Evolutionary conservation across 2,113 vertebrate species (phyloP).

Genomic region (Neogale vison): DNA sequence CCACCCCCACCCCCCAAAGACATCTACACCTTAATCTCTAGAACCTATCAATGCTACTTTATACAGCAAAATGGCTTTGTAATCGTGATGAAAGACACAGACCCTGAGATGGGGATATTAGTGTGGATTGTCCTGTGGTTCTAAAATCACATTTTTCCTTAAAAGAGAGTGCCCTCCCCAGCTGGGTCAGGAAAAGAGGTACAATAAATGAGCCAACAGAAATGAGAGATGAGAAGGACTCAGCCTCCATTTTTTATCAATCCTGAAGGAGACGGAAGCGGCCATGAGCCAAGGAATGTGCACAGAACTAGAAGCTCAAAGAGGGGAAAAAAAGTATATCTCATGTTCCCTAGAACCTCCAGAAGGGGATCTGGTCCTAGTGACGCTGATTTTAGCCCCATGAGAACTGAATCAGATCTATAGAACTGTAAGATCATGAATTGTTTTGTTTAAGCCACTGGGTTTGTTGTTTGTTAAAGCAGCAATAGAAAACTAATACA

Average conservation of each 20-base stretch:
- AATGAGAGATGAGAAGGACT: background rate
- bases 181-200: background rate
- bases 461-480: background rate
- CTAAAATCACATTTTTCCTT: accelerated
- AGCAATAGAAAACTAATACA: background rate
- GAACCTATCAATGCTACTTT: background rate
- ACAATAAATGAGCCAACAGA: background rate
- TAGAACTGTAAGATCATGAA: no score
- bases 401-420: background rate
- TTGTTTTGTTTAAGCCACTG: background rate
- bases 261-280: background rate
- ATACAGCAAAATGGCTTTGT: background rate
- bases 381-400: accelerated
- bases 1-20: background rate
- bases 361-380: background rate
- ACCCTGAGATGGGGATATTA: background rate
- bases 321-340: background rate
- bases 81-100: background rate
- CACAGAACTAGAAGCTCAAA: accelerated
- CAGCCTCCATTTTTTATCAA: accelerated
- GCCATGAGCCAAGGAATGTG: background rate
- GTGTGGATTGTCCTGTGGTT: accelerated
- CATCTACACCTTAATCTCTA: accelerated
- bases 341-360: background rate
- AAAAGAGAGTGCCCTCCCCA: background rate